Percentiles rank a stretch among this genome's conserved stretches.
phyloP scores from a whole-genome alignment of 2,888 invertebrate genomes.

The Lissonota sp. region DNA sequence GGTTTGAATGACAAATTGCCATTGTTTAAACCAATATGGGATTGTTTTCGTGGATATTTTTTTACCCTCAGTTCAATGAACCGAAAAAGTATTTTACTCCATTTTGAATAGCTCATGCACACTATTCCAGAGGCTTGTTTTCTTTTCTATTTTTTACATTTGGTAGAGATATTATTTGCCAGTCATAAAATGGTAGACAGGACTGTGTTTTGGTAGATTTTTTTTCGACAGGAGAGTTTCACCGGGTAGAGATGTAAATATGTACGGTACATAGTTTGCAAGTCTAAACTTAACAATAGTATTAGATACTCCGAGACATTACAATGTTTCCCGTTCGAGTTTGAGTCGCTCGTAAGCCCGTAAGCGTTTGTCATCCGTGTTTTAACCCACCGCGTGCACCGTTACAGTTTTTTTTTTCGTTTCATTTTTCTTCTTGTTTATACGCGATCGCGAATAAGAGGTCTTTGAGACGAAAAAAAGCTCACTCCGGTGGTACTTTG shows the following conservation, averaged over 20 bases:
- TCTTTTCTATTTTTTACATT: too few relatives aligned
- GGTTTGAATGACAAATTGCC: not conserved
- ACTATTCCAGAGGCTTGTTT: too few relatives aligned
- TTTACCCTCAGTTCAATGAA: not conserved
- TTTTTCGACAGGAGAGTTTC: too few relatives aligned
- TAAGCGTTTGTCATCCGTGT: constrained; percentile 56
- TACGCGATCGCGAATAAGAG: constrained; percentile 31
- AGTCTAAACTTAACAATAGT: constrained; percentile 21
- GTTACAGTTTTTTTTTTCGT: constrained; percentile 41
- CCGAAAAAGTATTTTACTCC: too few relatives aligned
- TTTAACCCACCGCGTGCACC: constrained; percentile 43
- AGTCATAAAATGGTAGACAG: too few relatives aligned
- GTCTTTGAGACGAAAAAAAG: constrained; percentile 40
- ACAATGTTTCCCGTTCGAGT: constrained; percentile 47
- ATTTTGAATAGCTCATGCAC: too few relatives aligned
- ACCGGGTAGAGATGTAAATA: not conserved
- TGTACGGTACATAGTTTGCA: not conserved
- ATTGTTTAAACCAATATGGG: not conserved
- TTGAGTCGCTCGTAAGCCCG: constrained; percentile 52
- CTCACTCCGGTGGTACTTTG: constrained; percentile 29
- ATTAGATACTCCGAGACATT: constrained; percentile 25
- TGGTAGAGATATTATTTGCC: too few relatives aligned
- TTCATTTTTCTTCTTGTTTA: not conserved
- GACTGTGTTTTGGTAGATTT: too few relatives aligned
- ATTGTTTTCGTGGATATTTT: not conserved